Percentiles rank a stretch among this genome's conserved stretches.
These are phyloP conservation scores for Campylomormyrus tamandua DNA, from an alignment of 2,113 vertebrate genomes.

Conservation along the genomic window DNA sequence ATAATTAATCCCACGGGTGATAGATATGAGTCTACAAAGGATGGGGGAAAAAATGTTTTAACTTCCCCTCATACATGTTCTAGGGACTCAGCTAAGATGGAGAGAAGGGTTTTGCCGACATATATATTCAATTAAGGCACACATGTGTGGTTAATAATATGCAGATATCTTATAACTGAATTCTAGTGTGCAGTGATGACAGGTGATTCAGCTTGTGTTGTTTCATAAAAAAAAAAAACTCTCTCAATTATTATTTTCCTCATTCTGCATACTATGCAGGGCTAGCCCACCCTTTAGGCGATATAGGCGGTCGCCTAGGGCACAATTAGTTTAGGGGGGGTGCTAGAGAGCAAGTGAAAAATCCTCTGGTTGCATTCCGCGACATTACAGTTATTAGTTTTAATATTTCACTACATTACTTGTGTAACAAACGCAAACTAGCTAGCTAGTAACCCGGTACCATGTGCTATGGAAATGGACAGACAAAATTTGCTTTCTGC, in stretches of 20 bases:
- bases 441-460: background rate
- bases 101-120: background rate
- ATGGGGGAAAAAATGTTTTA: constrained; percentile 15
- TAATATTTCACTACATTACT: background rate
- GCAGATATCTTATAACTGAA: background rate
- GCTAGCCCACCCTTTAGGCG: background rate
- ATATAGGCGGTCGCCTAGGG: background rate
- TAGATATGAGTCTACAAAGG: constrained; percentile 24
- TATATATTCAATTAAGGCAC: background rate
- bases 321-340: background rate
- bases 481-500: background rate
- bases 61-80: constrained; percentile 3
- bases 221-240: background rate
- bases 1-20: constrained; percentile 59
- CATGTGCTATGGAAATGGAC: background rate
- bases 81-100: background rate
- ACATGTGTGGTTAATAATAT: background rate
- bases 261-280: background rate
- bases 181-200: background rate
- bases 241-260: background rate
- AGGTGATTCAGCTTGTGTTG: background rate
- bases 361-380: background rate
- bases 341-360: background rate
- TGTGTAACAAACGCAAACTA: background rate
- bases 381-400: background rate